A percentile compares a stretch with the other conserved stretches of the same genome.
Evolutionary conservation across 2,888 invertebrate genomes (phyloP).

Genomic region (Archaeoteleia sp.): DNA sequence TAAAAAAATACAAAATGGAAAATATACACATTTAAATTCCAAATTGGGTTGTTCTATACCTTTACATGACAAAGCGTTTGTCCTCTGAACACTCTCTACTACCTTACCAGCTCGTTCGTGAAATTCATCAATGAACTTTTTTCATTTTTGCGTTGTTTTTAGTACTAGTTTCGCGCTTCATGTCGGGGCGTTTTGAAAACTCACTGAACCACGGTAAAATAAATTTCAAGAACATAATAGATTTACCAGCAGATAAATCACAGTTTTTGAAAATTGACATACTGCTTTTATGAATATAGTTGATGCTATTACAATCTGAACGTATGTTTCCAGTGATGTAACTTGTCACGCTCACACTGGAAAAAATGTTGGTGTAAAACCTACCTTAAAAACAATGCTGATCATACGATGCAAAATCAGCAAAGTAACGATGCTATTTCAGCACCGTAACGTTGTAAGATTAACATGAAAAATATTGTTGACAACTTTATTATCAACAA

Average conservation of each 20-base stretch:
- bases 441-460: no score
- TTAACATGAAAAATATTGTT: no score
- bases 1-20: conserved; percentile 34
- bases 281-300: conserved; percentile 4
- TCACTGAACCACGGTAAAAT: conserved; percentile 34
- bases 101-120: conserved; percentile 41
- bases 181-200: conserved; percentile 41
- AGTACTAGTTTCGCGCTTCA: conserved; percentile 29
- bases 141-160: conserved; percentile 41
- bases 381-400: no score
- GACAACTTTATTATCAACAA: no score
- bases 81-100: conserved; percentile 18
- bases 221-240: conserved; percentile 23
- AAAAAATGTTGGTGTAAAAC: no score
- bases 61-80: conserved; percentile 44
- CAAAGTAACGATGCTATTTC: no score
- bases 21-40: conserved; percentile 54
- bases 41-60: conserved; percentile 44
- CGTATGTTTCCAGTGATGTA: conserved; percentile 1
- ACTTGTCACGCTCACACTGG: no score
- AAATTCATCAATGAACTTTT: conserved; percentile 48
- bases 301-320: no score
- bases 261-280: conserved; percentile 9
- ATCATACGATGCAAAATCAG: no score
- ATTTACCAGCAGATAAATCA: conserved; percentile 23